Conservation (phyloP, 2,888 invertebrate species). For the Sarcophaga subvicina region DNA sequence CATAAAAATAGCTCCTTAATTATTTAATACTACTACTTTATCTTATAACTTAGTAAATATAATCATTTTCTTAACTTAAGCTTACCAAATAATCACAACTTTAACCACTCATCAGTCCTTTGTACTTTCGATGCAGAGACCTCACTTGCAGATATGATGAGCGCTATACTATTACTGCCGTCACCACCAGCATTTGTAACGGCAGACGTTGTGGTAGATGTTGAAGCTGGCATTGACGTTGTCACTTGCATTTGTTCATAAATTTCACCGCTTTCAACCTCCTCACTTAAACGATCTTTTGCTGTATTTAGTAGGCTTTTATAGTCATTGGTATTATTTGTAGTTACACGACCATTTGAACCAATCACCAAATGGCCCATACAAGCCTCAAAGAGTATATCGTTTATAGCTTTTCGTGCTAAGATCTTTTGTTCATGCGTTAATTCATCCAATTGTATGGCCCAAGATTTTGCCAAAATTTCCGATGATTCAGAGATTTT, state of each 20-base stretch:
- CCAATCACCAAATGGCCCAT: slow-evolving; percentile 75
- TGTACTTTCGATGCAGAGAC: slow-evolving; percentile 15
- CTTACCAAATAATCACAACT: slow-evolving; percentile 52
- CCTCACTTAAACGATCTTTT: not conserved
- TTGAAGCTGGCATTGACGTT: slow-evolving; percentile 9
- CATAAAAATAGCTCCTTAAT: too few species aligned
- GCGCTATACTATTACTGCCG: not conserved
- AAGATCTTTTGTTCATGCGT: slow-evolving; percentile 75
- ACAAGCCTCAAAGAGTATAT: slow-evolving; percentile 78
- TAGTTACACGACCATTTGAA: slow-evolving; percentile 43
- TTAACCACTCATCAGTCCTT: slow-evolving; percentile 42
- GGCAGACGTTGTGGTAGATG: too few species aligned
- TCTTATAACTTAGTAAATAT: not conserved
- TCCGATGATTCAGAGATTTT: slow-evolving; percentile 74
- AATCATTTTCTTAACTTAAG: not conserved
- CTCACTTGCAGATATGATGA: slow-evolving; percentile 1
- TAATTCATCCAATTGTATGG: slow-evolving; percentile 78
- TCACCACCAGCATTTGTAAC: not conserved
- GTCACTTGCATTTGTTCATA: slow-evolving; percentile 39
- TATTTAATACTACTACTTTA: too few species aligned
- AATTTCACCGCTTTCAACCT: slow-evolving; percentile 59
- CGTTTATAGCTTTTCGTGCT: slow-evolving; percentile 78
- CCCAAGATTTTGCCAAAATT: slow-evolving; percentile 77
- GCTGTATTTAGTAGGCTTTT: not conserved
- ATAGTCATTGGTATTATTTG: slow-evolving; percentile 13